Conservation (phyloP, 2,888 invertebrate genomes). For the Agonopterix subpropinquella region DNA sequence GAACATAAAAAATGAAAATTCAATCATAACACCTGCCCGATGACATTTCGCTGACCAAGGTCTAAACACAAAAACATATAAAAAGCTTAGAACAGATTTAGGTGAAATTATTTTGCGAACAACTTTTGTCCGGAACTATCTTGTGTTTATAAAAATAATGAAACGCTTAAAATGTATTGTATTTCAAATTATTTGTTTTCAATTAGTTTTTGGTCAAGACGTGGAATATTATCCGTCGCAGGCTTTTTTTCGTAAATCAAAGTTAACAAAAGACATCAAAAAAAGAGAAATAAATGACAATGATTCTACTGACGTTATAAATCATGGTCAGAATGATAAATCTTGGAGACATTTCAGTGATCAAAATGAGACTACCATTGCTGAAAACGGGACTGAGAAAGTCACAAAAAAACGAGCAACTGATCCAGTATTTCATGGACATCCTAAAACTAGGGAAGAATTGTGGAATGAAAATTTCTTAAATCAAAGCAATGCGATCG, state of each 20-base stretch:
- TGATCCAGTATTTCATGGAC: slow-evolving; percentile 73
- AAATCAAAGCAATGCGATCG: slow-evolving; percentile 43
- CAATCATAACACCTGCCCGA: slow-evolving; percentile 68
- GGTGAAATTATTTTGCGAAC: too few species aligned
- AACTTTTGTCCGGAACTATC: too few species aligned
- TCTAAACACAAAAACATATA: slow-evolving; percentile 10
- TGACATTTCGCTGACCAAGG: slow-evolving; percentile 48
- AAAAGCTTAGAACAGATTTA: too few species aligned
- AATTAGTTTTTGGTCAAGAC: slow-evolving; percentile 25
- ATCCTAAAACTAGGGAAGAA: slow-evolving; percentile 76
- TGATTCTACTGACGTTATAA: not conserved
- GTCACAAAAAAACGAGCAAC: slow-evolving; percentile 38
- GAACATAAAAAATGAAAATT: slow-evolving; percentile 60
- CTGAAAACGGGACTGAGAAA: slow-evolving; percentile 1
- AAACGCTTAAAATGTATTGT: not conserved
- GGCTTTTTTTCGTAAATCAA: slow-evolving; percentile 11
- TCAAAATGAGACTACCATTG: not conserved
- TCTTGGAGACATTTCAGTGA: slow-evolving; percentile 15
- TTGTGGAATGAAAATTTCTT: slow-evolving; percentile 69
- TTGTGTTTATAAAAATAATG: not conserved
- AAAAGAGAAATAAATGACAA: slow-evolving; percentile 1
- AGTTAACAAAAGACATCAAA: not conserved
- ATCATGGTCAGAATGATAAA: slow-evolving; percentile 4
- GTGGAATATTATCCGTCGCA: slow-evolving; percentile 52
- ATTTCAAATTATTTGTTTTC: slow-evolving; percentile 8